phyloP scores from a whole-genome alignment of 2,888 invertebrate species.

The Napeogenes sylphis region DNA sequence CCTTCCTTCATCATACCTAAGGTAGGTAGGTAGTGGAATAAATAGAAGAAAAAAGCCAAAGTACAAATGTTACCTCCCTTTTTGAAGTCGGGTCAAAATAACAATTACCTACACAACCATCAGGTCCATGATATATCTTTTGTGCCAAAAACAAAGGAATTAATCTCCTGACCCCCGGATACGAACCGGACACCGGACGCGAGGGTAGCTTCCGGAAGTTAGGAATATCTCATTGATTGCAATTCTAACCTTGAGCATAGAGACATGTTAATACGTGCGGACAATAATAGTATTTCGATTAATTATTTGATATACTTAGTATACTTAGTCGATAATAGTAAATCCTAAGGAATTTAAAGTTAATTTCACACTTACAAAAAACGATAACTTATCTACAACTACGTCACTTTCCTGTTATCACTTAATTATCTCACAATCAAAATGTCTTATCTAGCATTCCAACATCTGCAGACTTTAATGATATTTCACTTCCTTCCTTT shows the following conservation, averaged over 20 bases:
- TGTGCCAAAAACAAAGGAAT: slow-evolving; percentile 33
- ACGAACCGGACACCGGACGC: slow-evolving; percentile 27
- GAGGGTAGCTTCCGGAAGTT: slow-evolving; percentile 46
- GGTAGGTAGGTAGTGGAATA: too few species aligned
- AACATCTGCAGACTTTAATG: slow-evolving; percentile 32
- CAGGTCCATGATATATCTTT: neutral
- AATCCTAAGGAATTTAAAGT: too few species aligned
- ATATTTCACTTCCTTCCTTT: slow-evolving; percentile 40
- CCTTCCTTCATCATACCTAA: too few species aligned
- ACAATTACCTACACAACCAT: too few species aligned
- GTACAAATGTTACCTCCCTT: too few species aligned
- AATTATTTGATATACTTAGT: neutral
- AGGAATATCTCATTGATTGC: slow-evolving; percentile 60
- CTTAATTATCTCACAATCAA: slow-evolving; percentile 19
- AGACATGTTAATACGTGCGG: neutral
- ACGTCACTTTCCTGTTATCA: slow-evolving; percentile 7
- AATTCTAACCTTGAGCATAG: slow-evolving; percentile 42
- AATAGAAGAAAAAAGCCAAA: too few species aligned
- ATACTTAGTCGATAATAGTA: too few species aligned
- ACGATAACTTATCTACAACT: neutral
- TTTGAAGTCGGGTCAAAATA: too few species aligned
- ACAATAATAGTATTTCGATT: neutral
- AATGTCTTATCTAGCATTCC: slow-evolving; percentile 25
- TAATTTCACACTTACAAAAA: too few species aligned
- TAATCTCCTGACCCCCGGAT: slow-evolving; percentile 31